Percentiles rank a stretch among this genome's conserved stretches.
phyloP scores from a whole-genome alignment of 2,888 invertebrate species.

The Athalia cordata region DNA sequence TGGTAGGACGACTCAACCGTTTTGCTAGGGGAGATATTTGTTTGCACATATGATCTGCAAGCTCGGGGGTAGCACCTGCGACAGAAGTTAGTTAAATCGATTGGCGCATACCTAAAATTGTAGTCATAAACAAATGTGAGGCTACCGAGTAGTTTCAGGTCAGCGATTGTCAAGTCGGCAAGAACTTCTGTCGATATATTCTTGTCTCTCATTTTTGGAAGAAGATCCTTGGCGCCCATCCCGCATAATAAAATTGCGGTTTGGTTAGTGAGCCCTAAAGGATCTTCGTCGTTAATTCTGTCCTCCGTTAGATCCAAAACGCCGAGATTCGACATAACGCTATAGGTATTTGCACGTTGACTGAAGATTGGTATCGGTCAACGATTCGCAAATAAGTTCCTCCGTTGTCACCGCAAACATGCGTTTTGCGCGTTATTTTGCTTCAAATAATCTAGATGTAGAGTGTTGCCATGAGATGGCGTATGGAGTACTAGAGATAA shows the following conservation, averaged over 20 bases:
- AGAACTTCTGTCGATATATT: conserved; percentile 59
- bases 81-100: conserved; percentile 42
- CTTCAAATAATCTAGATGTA: too few relatives aligned
- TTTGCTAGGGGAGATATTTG: conserved; percentile 44
- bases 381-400: too few relatives aligned
- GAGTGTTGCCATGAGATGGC: too few relatives aligned
- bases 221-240: conserved; percentile 55
- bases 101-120: neutral
- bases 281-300: conserved; percentile 45
- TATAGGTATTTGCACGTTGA: too few relatives aligned
- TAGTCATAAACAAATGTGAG: conserved; percentile 9
- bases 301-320: neutral
- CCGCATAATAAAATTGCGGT: conserved; percentile 58
- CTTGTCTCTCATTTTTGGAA: conserved; percentile 55
- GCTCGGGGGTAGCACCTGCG: conserved; percentile 49
- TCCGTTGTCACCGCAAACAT: too few relatives aligned
- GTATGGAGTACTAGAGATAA: too few relatives aligned
- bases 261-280: conserved; percentile 57
- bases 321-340: too few relatives aligned
- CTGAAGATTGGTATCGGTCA: too few relatives aligned
- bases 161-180: conserved; percentile 56
- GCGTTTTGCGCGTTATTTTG: too few relatives aligned
- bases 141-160: conserved; percentile 58
- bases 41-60: conserved; percentile 48
- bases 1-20: conserved; percentile 33